A percentile compares a stretch with the other conserved stretches of the same genome.
Evolutionary conservation across 2,888 invertebrate species (phyloP).

Genomic region (Epistrophella euchroma): DNA sequence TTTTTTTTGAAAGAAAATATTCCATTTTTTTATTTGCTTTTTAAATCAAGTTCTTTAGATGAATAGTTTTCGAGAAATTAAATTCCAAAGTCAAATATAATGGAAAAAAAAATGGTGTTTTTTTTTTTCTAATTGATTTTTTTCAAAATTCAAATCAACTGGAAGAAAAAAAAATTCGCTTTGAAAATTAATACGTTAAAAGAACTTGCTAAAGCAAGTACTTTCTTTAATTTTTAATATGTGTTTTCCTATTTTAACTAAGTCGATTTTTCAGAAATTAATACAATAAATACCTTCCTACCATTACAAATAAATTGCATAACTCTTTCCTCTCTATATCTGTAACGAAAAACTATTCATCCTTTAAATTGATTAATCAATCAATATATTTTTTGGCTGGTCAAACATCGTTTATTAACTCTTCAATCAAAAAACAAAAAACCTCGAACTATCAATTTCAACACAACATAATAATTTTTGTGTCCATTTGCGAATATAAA

Average conservation of each 20-base stretch:
- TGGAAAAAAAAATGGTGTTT: too few species aligned
- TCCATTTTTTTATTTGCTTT: too few species aligned
- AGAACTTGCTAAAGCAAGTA: too few species aligned
- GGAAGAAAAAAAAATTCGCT: too few species aligned
- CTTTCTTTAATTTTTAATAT: too few species aligned
- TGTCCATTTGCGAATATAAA: constrained; percentile 67
- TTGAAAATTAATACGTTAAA: too few species aligned
- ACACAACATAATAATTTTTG: constrained; percentile 52
- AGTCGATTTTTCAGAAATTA: background rate
- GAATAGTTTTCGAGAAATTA: too few species aligned
- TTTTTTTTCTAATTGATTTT: too few species aligned
- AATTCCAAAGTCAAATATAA: too few species aligned
- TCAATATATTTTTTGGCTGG: constrained; percentile 48
- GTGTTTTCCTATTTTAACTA: background rate
- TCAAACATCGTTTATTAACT: constrained; percentile 68
- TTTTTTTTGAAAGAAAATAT: too few species aligned
- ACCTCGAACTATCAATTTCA: constrained; percentile 50
- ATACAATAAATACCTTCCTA: background rate
- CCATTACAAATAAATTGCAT: background rate
- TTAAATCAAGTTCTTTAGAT: too few species aligned
- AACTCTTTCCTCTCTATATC: background rate
- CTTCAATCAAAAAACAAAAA: constrained; percentile 52
- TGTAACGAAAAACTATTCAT: background rate
- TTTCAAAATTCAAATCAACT: too few species aligned
- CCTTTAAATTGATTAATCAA: constrained; percentile 30